These are phyloP conservation scores for Ophion obscuratus DNA, from an alignment of 2,888 invertebrate species.

Conservation along the genomic window DNA sequence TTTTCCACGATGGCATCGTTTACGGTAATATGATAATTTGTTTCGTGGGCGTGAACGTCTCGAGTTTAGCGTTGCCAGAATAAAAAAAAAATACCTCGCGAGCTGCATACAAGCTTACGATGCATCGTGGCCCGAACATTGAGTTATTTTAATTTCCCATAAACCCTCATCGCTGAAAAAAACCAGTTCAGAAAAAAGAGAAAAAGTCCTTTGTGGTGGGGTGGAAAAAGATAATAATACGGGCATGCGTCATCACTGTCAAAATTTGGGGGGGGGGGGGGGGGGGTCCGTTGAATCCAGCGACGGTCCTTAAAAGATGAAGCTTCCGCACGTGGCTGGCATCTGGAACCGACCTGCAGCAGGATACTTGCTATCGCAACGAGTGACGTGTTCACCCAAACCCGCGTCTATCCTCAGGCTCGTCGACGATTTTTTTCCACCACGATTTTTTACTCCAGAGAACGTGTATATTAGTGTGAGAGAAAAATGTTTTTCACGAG, in stretches of 20 bases:
- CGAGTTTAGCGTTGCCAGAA: constrained; percentile 12
- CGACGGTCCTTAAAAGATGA: constrained; percentile 50
- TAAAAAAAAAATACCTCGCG: constrained; percentile 7
- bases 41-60: constrained; percentile 41
- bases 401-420: constrained; percentile 5
- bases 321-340: constrained; percentile 53
- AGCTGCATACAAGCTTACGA: background rate
- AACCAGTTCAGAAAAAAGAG: constrained; percentile 1
- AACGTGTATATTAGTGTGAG: constrained; percentile 27
- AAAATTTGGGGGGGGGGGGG: background rate
- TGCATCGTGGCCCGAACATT: constrained; percentile 3
- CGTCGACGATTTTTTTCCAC: constrained; percentile 22
- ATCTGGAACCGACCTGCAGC: constrained; percentile 46
- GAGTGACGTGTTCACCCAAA: constrained; percentile 40
- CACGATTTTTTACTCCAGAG: background rate
- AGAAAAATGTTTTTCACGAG: background rate
- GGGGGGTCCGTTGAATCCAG: constrained; percentile 28
- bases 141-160: constrained; percentile 18
- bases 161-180: constrained; percentile 4
- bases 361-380: constrained; percentile 19
- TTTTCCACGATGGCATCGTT: constrained; percentile 41
- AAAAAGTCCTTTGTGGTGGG: background rate
- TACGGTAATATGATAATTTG: constrained; percentile 52
- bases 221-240: background rate
- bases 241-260: constrained; percentile 33